Percentiles rank a stretch among this genome's conserved stretches.
phyloP scores from a whole-genome alignment of 2,888 invertebrate species.

The Apamea epomidion region DNA sequence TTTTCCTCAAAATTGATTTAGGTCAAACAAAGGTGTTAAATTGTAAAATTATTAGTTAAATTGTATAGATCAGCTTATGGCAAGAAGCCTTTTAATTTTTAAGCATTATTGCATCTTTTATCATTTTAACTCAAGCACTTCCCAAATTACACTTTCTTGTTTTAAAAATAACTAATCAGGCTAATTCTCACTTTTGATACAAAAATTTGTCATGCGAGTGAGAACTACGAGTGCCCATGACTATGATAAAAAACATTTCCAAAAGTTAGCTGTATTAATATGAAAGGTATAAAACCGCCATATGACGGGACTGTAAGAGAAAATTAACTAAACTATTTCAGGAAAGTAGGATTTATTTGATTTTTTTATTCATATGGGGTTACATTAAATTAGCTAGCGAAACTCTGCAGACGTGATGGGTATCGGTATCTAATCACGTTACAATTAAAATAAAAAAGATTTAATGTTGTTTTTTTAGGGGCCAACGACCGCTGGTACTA shows the following conservation, averaged over 20 bases:
- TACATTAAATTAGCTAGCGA: no score
- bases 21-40: background rate
- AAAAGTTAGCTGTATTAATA: background rate
- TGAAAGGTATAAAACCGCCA: background rate
- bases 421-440: no score
- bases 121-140: slow-evolving; percentile 2
- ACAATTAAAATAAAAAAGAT: no score
- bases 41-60: background rate
- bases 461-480: no score
- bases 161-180: background rate
- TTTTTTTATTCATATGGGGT: slow-evolving; percentile 55
- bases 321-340: slow-evolving; percentile 62
- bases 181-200: slow-evolving; percentile 1
- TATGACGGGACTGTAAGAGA: slow-evolving; percentile 43
- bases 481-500: background rate
- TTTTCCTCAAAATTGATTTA: no score
- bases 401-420: no score
- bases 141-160: background rate
- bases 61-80: background rate
- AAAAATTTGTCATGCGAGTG: background rate
- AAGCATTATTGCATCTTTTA: background rate
- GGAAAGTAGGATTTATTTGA: slow-evolving; percentile 74
- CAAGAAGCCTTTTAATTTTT: background rate
- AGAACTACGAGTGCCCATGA: background rate
- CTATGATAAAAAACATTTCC: background rate